Percentiles rank a stretch among this genome's conserved stretches.
Evolutionary conservation across 1,140 invertebrate species (phyloP).

Genomic region (Microplitis mediator): DNA sequence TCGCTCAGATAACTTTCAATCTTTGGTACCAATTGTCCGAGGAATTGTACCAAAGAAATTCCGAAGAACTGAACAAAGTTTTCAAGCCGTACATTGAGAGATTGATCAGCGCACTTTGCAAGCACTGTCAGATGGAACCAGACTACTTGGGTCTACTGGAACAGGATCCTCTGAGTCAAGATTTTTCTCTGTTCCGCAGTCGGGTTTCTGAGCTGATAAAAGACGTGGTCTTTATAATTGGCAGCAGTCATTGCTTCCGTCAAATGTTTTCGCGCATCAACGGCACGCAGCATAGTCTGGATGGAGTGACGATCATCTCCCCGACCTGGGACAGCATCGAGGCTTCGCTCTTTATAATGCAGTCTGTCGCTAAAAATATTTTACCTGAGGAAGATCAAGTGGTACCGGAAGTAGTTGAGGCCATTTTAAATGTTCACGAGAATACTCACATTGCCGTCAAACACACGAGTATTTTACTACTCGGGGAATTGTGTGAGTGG

Average conservation of each 20-base stretch:
- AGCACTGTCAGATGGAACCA: constrained; percentile 89
- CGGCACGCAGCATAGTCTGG: constrained; percentile 37
- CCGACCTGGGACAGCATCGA: constrained; percentile 91
- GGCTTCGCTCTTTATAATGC: constrained; percentile 95
- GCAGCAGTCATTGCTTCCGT: constrained; percentile 88
- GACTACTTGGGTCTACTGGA: constrained; percentile 90
- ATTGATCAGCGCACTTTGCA: constrained; percentile 80
- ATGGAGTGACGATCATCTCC: constrained; percentile 57
- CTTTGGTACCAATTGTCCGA: constrained; percentile 97
- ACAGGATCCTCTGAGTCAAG: constrained; percentile 65
- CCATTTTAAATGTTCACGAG: constrained; percentile 83
- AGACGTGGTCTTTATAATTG: constrained; percentile 97
- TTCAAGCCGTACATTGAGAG: constrained; percentile 92
- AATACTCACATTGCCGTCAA: constrained; percentile 86
- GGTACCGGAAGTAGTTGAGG: constrained; percentile 91
- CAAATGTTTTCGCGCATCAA: constrained; percentile 83
- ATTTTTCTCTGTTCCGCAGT: constrained; percentile 81
- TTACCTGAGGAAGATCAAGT: constrained; percentile 90
- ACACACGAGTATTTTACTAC: constrained; percentile 85
- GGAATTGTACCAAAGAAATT: constrained; percentile 87
- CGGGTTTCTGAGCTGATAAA: constrained; percentile 93
- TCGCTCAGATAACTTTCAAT: constrained; percentile 96
- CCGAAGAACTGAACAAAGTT: constrained; percentile 74
- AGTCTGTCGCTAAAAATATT: constrained; percentile 93
- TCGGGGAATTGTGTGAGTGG: constrained; percentile 96